Conservation (phyloP, 2,888 invertebrate genomes). For the Horisme vitalbata region DNA sequence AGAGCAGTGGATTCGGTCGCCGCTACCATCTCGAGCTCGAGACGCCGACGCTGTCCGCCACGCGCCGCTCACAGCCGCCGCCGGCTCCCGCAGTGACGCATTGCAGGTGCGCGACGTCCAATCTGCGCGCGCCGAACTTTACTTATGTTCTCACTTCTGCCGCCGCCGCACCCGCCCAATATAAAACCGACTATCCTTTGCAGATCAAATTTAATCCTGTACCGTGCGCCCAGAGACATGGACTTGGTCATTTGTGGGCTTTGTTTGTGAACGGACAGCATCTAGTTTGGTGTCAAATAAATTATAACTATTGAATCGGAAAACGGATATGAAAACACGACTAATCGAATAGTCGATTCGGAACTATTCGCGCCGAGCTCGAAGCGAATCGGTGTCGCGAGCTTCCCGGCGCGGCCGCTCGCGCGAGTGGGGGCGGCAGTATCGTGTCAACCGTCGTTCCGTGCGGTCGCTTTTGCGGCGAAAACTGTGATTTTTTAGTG, state of each 20-base stretch:
- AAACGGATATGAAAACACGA: slow-evolving; percentile 73
- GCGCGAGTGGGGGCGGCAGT: slow-evolving; percentile 83
- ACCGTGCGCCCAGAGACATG: slow-evolving; percentile 79
- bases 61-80: slow-evolving; percentile 40
- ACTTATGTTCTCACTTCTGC: slow-evolving; percentile 85
- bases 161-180: slow-evolving; percentile 87
- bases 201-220: slow-evolving; percentile 84
- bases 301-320: slow-evolving; percentile 47
- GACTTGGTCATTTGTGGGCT: slow-evolving; percentile 71
- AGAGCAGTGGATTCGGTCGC: slow-evolving; percentile 45
- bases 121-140: slow-evolving; percentile 88
- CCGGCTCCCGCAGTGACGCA: slow-evolving; percentile 85
- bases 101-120: slow-evolving; percentile 93
- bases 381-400: slow-evolving; percentile 73
- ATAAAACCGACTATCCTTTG: slow-evolving; percentile 86
- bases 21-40: slow-evolving; percentile 37
- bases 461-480: slow-evolving; percentile 82
- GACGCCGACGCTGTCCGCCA: slow-evolving; percentile 41
- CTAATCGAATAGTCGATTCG: slow-evolving; percentile 74
- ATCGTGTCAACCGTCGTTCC: slow-evolving; percentile 81
- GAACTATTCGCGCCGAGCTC: slow-evolving; percentile 73
- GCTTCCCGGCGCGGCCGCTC: slow-evolving; percentile 77
- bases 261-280: slow-evolving; percentile 56
- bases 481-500: slow-evolving; percentile 83
- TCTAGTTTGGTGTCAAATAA: slow-evolving; percentile 47